phyloP scores from a whole-genome alignment of 2,888 invertebrate genomes.

The Drosophila multiciliata region DNA sequence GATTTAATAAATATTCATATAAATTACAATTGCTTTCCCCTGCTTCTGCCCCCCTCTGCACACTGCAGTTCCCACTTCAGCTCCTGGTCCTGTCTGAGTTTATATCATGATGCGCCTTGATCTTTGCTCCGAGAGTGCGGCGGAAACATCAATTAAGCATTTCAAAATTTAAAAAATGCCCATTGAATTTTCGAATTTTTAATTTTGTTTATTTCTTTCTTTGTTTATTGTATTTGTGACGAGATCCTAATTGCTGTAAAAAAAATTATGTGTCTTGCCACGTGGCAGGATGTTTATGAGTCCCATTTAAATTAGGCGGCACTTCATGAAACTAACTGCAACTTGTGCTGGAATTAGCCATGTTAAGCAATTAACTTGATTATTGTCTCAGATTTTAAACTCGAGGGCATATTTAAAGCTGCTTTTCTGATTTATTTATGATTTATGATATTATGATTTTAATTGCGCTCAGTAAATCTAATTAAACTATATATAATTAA shows the following conservation, averaged over 20 bases:
- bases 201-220: slow-evolving; percentile 33
- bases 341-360: background rate
- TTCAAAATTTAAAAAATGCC: slow-evolving; percentile 59
- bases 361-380: slow-evolving; percentile 1
- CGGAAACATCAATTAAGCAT: slow-evolving; percentile 74
- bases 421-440: background rate
- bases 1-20: slow-evolving; percentile 70
- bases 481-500: background rate
- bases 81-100: slow-evolving; percentile 34
- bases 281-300: slow-evolving; percentile 73
- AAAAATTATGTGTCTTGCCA: slow-evolving; percentile 47
- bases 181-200: slow-evolving; percentile 32
- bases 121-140: slow-evolving; percentile 38
- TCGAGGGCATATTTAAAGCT: background rate
- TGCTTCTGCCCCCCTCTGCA: background rate
- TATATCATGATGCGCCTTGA: slow-evolving; percentile 48
- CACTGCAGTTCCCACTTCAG: background rate
- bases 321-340: background rate
- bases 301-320: background rate
- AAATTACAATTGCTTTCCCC: slow-evolving; percentile 53
- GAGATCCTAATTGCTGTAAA: slow-evolving; percentile 55
- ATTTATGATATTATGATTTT: too few relatives aligned
- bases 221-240: slow-evolving; percentile 6
- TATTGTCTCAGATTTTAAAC: background rate
- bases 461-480: background rate